These are phyloP conservation scores for Petroica traversi DNA, from an alignment of 2,113 vertebrate species.

Conservation along the genomic window DNA sequence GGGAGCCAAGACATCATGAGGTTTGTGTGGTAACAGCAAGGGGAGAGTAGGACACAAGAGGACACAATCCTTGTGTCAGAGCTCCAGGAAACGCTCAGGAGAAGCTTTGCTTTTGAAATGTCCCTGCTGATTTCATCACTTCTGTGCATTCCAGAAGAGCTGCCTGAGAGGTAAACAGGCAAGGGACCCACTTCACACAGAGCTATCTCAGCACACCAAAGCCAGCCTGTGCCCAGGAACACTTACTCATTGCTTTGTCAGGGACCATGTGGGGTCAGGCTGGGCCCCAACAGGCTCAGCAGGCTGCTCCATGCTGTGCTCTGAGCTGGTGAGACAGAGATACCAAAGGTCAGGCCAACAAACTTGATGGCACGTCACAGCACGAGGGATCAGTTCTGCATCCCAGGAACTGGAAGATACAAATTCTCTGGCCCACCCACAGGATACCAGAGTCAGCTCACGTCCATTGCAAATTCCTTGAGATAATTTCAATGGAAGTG, in stretches of 20 bases:
- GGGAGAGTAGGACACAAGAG: background rate
- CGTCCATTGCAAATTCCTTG: background rate
- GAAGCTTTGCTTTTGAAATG: background rate
- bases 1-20: slow-evolving; percentile 27
- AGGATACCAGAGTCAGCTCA: background rate
- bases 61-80: background rate
- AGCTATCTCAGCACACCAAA: background rate
- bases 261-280: background rate
- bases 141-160: background rate
- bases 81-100: slow-evolving; percentile 1
- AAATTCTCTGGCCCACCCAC: background rate
- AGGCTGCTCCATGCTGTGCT: background rate
- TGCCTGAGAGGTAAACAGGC: background rate
- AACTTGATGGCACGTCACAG: background rate
- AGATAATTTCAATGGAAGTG: background rate
- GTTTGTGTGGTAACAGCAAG: slow-evolving; percentile 17
- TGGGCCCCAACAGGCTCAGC: background rate
- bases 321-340: background rate
- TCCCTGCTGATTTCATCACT: background rate
- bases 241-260: background rate
- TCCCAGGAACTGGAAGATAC: background rate
- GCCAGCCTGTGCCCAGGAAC: background rate
- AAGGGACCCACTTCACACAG: background rate
- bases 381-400: background rate
- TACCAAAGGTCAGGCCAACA: background rate